Percentiles rank a stretch among this genome's conserved stretches.
Conservation (phyloP, 2,888 invertebrate species). For the Dolichomitus sp. region DNA sequence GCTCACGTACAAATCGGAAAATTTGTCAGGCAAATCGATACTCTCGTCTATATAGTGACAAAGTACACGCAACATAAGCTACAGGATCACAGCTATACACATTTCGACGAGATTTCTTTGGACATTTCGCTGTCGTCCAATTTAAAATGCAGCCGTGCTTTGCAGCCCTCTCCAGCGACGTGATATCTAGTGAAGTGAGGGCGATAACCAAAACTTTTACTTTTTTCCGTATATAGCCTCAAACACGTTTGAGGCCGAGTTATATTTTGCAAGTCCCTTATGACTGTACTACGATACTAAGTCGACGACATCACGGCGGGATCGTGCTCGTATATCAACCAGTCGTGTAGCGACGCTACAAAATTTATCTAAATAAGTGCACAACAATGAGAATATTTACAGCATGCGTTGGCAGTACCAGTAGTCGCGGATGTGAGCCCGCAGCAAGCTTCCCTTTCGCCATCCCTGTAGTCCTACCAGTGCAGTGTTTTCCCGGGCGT, state of each 20-base stretch:
- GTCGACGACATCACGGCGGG: slow-evolving; percentile 2
- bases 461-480: neutral
- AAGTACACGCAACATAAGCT: slow-evolving; percentile 11
- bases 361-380: slow-evolving; percentile 36
- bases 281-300: neutral
- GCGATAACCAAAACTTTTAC: neutral
- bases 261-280: neutral
- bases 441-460: neutral
- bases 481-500: slow-evolving; percentile 29
- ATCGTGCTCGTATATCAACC: slow-evolving; percentile 30
- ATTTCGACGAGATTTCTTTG: slow-evolving; percentile 52
- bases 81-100: neutral
- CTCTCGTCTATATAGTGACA: slow-evolving; percentile 12
- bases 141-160: slow-evolving; percentile 6
- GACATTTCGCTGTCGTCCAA: slow-evolving; percentile 25
- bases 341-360: neutral
- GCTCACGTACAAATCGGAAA: slow-evolving; percentile 62
- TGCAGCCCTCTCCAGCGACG: neutral
- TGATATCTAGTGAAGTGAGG: neutral
- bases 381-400: slow-evolving; percentile 45
- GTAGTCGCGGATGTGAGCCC: neutral
- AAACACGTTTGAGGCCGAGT: neutral
- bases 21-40: slow-evolving; percentile 70
- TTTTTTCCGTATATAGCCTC: neutral
- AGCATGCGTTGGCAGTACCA: neutral